These are phyloP conservation scores for Cherax quadricarinatus DNA, from an alignment of 1,140 invertebrate genomes.

Conservation along the genomic window DNA sequence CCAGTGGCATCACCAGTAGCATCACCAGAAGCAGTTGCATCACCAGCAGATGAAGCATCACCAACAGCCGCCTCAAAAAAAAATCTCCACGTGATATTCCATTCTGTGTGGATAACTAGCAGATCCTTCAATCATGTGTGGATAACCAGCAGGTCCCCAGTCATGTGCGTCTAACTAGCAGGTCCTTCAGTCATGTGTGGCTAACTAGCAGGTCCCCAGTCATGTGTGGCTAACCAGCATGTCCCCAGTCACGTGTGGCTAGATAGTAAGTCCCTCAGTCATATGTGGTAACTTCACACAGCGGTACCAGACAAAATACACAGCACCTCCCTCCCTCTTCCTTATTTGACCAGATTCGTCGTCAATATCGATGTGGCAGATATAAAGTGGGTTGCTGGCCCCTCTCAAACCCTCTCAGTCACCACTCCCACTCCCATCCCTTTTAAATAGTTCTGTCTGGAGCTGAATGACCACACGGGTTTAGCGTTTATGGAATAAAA, in stretches of 20 bases:
- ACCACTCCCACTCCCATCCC: no score
- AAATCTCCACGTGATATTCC: conserved; percentile 56
- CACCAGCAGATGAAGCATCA: no score
- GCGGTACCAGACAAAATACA: conserved; percentile 60
- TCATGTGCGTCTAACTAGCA: no score
- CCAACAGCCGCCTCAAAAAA: not conserved
- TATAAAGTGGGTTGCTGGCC: conserved; percentile 34
- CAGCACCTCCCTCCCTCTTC: conserved; percentile 12
- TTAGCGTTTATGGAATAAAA: no score
- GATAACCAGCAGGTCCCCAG: no score
- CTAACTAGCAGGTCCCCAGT: no score
- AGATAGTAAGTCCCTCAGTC: no score
- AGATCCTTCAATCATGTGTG: not conserved
- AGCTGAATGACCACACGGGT: no score
- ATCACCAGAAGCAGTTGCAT: no score
- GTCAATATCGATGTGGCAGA: conserved; percentile 60
- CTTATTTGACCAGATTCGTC: conserved; percentile 67
- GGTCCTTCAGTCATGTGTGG: no score
- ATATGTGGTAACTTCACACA: conserved; percentile 6
- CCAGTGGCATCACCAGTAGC: not conserved
- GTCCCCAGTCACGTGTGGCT: conserved; percentile 18
- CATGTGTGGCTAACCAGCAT: no score
- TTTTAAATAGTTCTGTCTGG: not conserved
- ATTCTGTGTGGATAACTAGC: conserved; percentile 47
- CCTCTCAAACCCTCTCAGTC: not conserved